A percentile compares a stretch with the other conserved stretches of the same genome.
These are phyloP conservation scores for Amblyopsis hoosieri DNA, from an alignment of 2,797 vertebrate genomes.

Conservation along the genomic window DNA sequence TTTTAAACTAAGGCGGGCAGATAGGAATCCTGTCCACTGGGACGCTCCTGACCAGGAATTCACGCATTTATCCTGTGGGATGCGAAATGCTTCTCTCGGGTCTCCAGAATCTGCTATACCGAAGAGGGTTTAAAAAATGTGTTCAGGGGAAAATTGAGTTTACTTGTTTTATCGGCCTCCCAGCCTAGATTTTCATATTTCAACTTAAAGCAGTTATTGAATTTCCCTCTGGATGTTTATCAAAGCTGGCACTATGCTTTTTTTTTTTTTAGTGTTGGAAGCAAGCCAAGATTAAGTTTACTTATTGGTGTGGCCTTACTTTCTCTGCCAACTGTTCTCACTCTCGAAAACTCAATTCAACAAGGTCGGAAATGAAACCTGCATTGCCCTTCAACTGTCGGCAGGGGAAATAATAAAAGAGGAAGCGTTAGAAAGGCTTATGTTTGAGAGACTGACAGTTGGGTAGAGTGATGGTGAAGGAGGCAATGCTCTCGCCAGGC, in stretches of 20 bases:
- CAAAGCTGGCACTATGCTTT: slow-evolving; percentile 76
- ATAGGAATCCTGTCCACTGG: slow-evolving; percentile 43
- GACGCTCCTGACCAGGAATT: slow-evolving; percentile 43
- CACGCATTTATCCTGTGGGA: slow-evolving; percentile 54
- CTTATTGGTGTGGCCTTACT: slow-evolving; percentile 69
- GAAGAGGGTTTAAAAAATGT: slow-evolving; percentile 44
- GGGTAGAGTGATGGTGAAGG: slow-evolving; percentile 16
- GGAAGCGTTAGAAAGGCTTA: slow-evolving; percentile 46
- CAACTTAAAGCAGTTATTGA: slow-evolving; percentile 85
- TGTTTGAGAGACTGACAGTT: slow-evolving; percentile 50
- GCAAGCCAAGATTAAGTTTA: slow-evolving; percentile 66
- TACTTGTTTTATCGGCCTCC: slow-evolving; percentile 78
- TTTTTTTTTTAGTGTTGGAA: slow-evolving; percentile 53
- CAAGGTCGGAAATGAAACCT: slow-evolving; percentile 73
- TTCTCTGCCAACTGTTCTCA: slow-evolving; percentile 47
- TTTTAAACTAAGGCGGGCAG: slow-evolving; percentile 21
- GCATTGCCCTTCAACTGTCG: slow-evolving; percentile 59
- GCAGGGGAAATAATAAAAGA: slow-evolving; percentile 52
- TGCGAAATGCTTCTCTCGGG: slow-evolving; percentile 26
- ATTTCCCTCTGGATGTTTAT: slow-evolving; percentile 89
- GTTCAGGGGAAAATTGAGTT: slow-evolving; percentile 78
- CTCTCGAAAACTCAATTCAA: slow-evolving; percentile 66
- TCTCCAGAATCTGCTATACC: slow-evolving; percentile 34
- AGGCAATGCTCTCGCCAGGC: slow-evolving; percentile 27
- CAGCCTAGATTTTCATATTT: slow-evolving; percentile 80